Evolutionary conservation across 1,140 invertebrate genomes (phyloP).

Genomic region (Galendromus occidentalis): DNA sequence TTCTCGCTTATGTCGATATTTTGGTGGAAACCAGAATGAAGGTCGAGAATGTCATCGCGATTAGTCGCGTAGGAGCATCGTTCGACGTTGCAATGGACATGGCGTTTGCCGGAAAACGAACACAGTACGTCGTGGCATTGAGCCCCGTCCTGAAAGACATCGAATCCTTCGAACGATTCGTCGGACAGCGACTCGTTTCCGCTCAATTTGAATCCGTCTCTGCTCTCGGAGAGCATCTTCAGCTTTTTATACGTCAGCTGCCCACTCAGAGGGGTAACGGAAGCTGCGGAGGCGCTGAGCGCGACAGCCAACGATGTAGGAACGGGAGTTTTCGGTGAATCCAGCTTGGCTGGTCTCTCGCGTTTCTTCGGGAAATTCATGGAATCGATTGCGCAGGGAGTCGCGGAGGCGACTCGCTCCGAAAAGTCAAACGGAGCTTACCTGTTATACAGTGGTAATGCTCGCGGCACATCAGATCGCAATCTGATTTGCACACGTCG

Average conservation of each 20-base stretch:
- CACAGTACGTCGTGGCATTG: constrained; percentile 43
- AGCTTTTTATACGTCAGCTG: neutral
- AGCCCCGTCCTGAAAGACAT: constrained; percentile 35
- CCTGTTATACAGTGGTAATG: constrained; percentile 56
- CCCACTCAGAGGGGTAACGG: constrained; percentile 6
- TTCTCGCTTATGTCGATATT: constrained; percentile 58
- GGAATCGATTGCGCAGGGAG: constrained; percentile 14
- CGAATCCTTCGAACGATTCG: constrained; percentile 31
- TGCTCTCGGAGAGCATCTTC: constrained; percentile 21
- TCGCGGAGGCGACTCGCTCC: constrained; percentile 26
- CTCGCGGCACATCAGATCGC: constrained; percentile 45
- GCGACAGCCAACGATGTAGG: constrained; percentile 23
- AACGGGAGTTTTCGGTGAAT: constrained; percentile 15
- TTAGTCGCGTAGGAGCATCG: constrained; percentile 52
- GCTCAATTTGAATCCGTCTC: constrained; percentile 18
- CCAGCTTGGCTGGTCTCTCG: constrained; percentile 18
- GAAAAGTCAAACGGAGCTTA: constrained; percentile 24
- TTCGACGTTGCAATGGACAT: constrained; percentile 50
- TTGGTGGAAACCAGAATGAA: constrained; percentile 61
- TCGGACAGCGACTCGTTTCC: neutral
- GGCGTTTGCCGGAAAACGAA: constrained; percentile 37
- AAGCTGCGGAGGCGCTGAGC: constrained; percentile 28
- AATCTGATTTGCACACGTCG: constrained; percentile 42
- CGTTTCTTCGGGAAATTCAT: constrained; percentile 7
- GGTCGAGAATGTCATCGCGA: constrained; percentile 40